These are phyloP conservation scores for Pardalotus punctatus DNA, from an alignment of 2,113 vertebrate genomes.

Conservation along the genomic window DNA sequence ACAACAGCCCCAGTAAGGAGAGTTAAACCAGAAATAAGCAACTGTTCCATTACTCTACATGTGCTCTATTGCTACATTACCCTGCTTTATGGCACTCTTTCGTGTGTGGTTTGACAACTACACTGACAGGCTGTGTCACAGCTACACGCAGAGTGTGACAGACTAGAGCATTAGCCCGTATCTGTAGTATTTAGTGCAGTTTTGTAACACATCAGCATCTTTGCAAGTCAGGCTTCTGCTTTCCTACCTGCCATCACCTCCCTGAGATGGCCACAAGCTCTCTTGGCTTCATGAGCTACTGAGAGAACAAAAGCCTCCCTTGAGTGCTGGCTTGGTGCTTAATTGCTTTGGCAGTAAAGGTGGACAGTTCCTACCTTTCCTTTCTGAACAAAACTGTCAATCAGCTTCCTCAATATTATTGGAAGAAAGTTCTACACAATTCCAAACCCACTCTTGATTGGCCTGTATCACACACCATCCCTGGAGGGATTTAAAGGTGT, in stretches of 20 bases:
- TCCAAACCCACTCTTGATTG: not conserved
- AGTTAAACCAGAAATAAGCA: slow-evolving; percentile 31
- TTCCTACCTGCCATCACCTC: not conserved
- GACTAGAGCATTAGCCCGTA: slow-evolving; percentile 19
- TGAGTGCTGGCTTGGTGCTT: not conserved
- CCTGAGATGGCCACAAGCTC: not conserved
- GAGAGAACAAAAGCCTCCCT: not conserved
- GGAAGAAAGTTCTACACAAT: not conserved
- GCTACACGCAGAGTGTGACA: not conserved
- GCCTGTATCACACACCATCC: not conserved
- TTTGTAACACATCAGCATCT: not conserved
- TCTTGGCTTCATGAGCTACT: not conserved
- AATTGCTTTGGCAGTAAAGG: not conserved
- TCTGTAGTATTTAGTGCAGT: not conserved
- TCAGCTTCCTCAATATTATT: not conserved
- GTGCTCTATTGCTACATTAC: not conserved
- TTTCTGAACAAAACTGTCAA: not conserved
- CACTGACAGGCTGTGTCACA: slow-evolving; percentile 31
- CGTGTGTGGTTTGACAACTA: not conserved
- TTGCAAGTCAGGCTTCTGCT: not conserved
- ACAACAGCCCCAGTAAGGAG: slow-evolving; percentile 25
- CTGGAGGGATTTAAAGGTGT: not conserved
- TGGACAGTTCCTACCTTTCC: not conserved
- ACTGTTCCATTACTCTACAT: slow-evolving; percentile 35
- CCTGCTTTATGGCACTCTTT: slow-evolving; percentile 9